Percentiles rank a stretch among this genome's conserved stretches.
These are phyloP conservation scores for Montifringilla adamsi DNA, from an alignment of 2,113 vertebrate genomes.

Conservation along the genomic window DNA sequence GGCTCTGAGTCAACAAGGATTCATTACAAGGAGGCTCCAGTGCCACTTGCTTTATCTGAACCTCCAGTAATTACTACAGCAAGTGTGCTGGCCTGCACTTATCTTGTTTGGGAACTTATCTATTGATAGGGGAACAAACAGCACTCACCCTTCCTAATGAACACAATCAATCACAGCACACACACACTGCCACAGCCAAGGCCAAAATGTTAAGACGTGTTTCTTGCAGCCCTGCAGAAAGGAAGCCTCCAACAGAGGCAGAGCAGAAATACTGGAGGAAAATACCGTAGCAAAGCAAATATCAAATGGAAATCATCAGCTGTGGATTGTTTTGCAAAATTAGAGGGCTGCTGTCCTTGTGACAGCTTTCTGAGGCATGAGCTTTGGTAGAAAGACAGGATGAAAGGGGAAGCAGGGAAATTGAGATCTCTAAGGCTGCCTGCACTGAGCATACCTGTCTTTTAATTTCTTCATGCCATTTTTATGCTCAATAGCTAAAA, in stretches of 20 bases:
- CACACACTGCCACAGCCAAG: background rate
- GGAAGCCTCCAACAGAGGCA: background rate
- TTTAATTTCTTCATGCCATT: background rate
- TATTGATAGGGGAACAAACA: conserved; percentile 72
- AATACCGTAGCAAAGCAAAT: background rate
- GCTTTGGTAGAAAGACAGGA: background rate
- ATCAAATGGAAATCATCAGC: background rate
- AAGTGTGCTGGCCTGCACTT: conserved; percentile 53
- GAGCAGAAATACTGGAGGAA: background rate
- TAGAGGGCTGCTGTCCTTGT: background rate
- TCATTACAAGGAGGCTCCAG: conserved; percentile 53
- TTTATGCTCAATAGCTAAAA: background rate
- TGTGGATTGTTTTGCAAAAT: background rate
- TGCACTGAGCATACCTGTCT: background rate
- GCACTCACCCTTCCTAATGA: conserved; percentile 69
- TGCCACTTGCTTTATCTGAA: conserved; percentile 66
- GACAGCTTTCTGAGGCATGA: background rate
- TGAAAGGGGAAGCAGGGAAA: background rate
- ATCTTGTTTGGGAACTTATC: conserved; percentile 57
- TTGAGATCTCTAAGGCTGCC: background rate
- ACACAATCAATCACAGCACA: conserved; percentile 65
- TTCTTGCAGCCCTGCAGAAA: conserved; percentile 1
- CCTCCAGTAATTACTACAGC: conserved; percentile 68
- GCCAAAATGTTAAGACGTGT: background rate
- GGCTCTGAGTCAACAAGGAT: conserved; percentile 53